Percentiles rank a stretch among this genome's conserved stretches.
Evolutionary conservation across 2,888 invertebrate species (phyloP).

Genomic region (Phrixothrix hirtus): DNA sequence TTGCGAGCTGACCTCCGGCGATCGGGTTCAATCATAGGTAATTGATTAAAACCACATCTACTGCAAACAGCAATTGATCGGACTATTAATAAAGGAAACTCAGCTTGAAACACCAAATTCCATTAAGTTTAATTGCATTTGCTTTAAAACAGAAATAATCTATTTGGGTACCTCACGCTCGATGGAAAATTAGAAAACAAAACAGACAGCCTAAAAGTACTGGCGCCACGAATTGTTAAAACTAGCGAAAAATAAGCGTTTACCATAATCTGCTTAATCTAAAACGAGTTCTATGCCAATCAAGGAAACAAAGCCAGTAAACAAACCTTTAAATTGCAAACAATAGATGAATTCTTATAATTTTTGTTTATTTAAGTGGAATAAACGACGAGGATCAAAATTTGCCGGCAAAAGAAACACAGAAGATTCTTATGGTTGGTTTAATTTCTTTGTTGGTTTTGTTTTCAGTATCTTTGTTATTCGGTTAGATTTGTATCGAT

Average conservation of each 20-base stretch:
- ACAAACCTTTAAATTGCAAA: slow-evolving; percentile 5
- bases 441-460: slow-evolving; percentile 42
- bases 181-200: background rate
- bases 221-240: slow-evolving; percentile 47
- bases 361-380: slow-evolving; percentile 47
- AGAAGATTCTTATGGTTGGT: slow-evolving; percentile 42
- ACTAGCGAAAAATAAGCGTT: slow-evolving; percentile 47
- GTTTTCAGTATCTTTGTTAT: slow-evolving; percentile 40
- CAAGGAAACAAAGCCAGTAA: slow-evolving; percentile 7
- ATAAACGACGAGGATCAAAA: slow-evolving; percentile 50
- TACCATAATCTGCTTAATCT: slow-evolving; percentile 48
- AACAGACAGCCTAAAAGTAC: slow-evolving; percentile 32
- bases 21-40: slow-evolving; percentile 56
- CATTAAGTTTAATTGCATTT: too few relatives aligned
- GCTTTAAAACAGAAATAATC: too few relatives aligned
- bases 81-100: slow-evolving; percentile 39
- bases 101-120: too few relatives aligned
- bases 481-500: slow-evolving; percentile 28
- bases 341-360: slow-evolving; percentile 39
- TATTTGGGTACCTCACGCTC: too few relatives aligned
- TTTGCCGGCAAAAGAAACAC: slow-evolving; percentile 44
- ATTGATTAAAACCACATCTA: slow-evolving; percentile 54
- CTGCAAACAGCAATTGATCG: slow-evolving; percentile 49
- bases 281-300: slow-evolving; percentile 31
- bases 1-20: slow-evolving; percentile 46